Evolutionary conservation across 1,140 invertebrate species (phyloP), one percentile per base, ranked within the genome.

Genomic region (Drosophila novamexicana): DNA sequence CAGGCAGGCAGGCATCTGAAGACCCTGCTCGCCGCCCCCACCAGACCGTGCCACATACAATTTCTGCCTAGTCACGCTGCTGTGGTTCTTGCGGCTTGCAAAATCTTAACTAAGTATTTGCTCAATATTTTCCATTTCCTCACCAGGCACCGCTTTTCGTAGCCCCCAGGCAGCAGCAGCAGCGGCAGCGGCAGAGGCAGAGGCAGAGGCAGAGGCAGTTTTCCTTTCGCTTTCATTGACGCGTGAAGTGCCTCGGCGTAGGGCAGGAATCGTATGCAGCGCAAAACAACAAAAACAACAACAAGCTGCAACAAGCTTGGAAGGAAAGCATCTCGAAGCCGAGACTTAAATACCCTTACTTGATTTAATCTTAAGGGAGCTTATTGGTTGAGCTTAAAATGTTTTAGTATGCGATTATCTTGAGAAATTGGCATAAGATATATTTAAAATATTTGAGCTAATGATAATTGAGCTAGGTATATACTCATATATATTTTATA

Each of bases 141-240:
- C 84, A 89, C 77, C 77, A 65, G 63, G 64, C 59, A 58, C 57
- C 70, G 62, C 57, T 67, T 79, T 79, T 82, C 59, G 62, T 53
- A 39, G 44, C 52, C 67, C 52, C 52, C 61, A 39, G 53, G 64
- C 62, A 58, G 69, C 79, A 62, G 14, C 9, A 37, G 9, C 12
- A 32, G 12, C 2, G 22, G 42, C 42, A 14, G 34, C 52, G 6
- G 12, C 42, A 56, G 18, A 18, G 18, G 40, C 58, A 52, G 45
- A 52, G 6, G 12, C 42, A 56, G 18, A 18, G 18, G 40, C 58
- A 52, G 45, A 52, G 10, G 62, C 54, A 74, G 88, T 90, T 90
- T 90, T 79, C 88, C 88, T 90, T 90, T 90, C 88, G 88, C 88
- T 90, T 90, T 90, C 88, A 90, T 90, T 90, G 88, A 91, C 88